These are phyloP conservation scores for Yponomeuta sedellus DNA, from an alignment of 2,888 invertebrate genomes.

Conservation along the genomic window DNA sequence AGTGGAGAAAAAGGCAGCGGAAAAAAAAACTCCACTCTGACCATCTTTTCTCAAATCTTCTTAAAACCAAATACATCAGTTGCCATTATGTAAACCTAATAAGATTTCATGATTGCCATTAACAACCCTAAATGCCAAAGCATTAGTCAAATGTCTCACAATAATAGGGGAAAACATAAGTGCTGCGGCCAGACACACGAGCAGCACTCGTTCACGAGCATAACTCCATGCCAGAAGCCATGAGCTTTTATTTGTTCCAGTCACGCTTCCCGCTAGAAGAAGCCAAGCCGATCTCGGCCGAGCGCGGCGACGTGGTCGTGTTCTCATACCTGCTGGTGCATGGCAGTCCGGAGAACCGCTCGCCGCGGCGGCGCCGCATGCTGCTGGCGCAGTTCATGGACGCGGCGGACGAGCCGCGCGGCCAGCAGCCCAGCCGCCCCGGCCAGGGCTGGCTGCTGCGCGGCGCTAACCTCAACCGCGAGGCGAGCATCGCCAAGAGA, in stretches of 20 bases:
- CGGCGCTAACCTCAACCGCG: constrained; percentile 56
- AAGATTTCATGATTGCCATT: too few species aligned
- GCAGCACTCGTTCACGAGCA: too few species aligned
- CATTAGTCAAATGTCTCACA: too few species aligned
- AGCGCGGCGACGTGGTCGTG: constrained; percentile 73
- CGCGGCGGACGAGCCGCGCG: constrained; percentile 70
- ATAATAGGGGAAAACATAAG: too few species aligned
- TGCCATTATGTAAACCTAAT: too few species aligned
- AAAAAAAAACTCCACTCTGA: too few species aligned
- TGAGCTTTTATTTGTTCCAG: constrained; percentile 38
- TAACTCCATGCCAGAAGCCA: too few species aligned
- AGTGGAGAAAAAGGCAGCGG: too few species aligned
- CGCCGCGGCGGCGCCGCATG: constrained; percentile 67
- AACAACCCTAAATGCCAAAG: too few species aligned
- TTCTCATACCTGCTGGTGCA: constrained; percentile 77
- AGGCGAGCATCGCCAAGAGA: constrained; percentile 43
- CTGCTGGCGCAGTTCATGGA: constrained; percentile 70
- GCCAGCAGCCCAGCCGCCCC: constrained; percentile 54
- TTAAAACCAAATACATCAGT: too few species aligned
- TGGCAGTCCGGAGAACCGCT: constrained; percentile 73
- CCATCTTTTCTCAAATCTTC: too few species aligned
- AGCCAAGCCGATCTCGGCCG: constrained; percentile 68
- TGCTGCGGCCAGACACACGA: too few species aligned
- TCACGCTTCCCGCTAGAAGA: constrained; percentile 60
- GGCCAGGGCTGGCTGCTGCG: constrained; percentile 75